phyloP scores from a whole-genome alignment of 37 sponge, comb jelly and placozoan genomes.

The Beroe forskalii region DNA sequence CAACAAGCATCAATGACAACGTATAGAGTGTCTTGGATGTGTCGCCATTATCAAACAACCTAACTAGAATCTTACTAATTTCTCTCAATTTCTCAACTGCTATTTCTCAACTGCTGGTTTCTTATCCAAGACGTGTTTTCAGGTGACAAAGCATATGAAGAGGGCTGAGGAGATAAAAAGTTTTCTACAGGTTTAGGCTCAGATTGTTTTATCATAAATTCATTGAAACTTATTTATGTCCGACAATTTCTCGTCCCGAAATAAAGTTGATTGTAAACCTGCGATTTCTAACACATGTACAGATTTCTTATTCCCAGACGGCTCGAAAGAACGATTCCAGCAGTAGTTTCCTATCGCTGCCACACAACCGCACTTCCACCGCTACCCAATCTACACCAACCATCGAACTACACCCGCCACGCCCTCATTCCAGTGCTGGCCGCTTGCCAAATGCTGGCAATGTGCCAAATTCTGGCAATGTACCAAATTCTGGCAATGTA shows the following conservation, averaged over 20 bases:
- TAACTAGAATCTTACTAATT: background rate
- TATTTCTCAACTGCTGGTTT: too few relatives aligned
- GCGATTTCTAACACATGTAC: constrained; percentile 1
- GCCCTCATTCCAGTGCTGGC: constrained; percentile 15
- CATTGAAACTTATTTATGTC: background rate
- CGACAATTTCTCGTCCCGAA: background rate
- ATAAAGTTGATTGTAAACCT: too few relatives aligned
- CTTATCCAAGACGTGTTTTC: too few relatives aligned
- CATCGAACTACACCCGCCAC: background rate
- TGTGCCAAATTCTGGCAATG: too few relatives aligned
- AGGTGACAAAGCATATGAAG: constrained; percentile 30
- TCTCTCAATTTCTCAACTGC: too few relatives aligned
- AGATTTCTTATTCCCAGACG: constrained; percentile 13
- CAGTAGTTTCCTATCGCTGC: background rate
- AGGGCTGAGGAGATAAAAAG: constrained; percentile 56
- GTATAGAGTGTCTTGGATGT: background rate
- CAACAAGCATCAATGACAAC: background rate
- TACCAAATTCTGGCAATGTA: too few relatives aligned
- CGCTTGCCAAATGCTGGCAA: too few relatives aligned
- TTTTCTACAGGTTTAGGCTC: constrained; percentile 23
- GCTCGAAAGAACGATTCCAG: background rate
- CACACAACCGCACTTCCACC: constrained; percentile 2
- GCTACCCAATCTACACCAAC: constrained; percentile 59
- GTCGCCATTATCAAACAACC: background rate
- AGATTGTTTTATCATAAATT: too few relatives aligned